phyloP scores from a whole-genome alignment of 2,113 vertebrate species.

The Xyrauchen texanus region DNA sequence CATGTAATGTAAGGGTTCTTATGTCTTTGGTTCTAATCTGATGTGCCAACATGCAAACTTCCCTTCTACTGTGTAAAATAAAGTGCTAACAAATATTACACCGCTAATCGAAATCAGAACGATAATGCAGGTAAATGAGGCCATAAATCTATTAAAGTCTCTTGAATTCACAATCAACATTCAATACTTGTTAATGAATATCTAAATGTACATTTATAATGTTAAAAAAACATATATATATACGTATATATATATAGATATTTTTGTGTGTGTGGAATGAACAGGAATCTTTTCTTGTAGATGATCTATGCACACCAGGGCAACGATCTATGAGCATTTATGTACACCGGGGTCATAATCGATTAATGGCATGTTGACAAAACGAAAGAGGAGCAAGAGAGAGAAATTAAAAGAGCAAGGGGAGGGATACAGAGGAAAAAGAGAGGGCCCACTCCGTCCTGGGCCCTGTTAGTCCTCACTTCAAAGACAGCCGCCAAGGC shows the following conservation, averaged over 20 bases:
- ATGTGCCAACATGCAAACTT: no score
- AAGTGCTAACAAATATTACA: background rate
- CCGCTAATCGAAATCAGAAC: no score
- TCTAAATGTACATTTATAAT: background rate
- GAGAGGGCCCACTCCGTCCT: constrained; percentile 55
- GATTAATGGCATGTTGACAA: constrained; percentile 79
- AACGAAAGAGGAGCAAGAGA: constrained; percentile 70
- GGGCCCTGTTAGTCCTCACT: constrained; percentile 77
- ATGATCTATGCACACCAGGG: no score
- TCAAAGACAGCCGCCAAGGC: constrained; percentile 81
- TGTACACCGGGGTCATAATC: constrained; percentile 84
- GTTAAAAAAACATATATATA: background rate
- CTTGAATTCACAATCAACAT: background rate
- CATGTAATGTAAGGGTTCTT: no score
- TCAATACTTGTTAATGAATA: background rate
- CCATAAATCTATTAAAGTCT: no score
- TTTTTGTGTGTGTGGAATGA: no score
- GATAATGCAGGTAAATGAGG: no score
- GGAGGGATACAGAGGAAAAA: constrained; percentile 43
- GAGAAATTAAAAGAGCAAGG: constrained; percentile 36
- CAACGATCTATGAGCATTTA: constrained; percentile 68
- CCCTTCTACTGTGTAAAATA: no score
- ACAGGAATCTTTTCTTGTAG: constrained; percentile 60
- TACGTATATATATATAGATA: no score
- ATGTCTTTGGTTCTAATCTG: no score